These are phyloP conservation scores for Noctilio leporinus DNA, from an alignment of 2,113 vertebrate genomes.

Conservation along the genomic window DNA sequence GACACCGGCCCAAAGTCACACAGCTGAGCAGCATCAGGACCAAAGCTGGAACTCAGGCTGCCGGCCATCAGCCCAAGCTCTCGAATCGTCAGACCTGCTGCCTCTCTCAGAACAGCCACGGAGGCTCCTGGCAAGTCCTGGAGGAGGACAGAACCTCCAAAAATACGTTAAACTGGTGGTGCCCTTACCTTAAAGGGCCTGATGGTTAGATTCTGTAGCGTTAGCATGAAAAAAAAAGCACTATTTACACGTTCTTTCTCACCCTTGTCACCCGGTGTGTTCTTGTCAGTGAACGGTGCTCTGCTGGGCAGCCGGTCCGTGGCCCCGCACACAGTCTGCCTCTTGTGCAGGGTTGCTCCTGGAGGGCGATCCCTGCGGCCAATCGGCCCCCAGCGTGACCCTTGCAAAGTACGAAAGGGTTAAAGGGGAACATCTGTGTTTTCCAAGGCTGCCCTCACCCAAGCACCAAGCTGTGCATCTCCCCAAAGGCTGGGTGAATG, in stretches of 20 bases:
- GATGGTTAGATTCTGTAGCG: slow-evolving; percentile 46
- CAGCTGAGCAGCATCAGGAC: not conserved
- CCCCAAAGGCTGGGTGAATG: slow-evolving; percentile 24
- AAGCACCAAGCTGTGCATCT: not conserved
- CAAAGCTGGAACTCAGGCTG: not conserved
- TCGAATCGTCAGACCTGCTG: not conserved
- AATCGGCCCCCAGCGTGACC: not conserved
- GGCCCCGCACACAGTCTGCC: slow-evolving; percentile 15
- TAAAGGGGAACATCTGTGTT: slow-evolving; percentile 48
- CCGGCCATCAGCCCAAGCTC: not conserved
- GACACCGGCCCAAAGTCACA: not conserved
- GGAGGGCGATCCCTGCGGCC: slow-evolving; percentile 40
- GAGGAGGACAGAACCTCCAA: not conserved
- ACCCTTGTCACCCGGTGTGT: slow-evolving; percentile 52
- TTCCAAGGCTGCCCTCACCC: not conserved
- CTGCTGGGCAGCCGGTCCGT: slow-evolving; percentile 47
- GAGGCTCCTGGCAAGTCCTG: not conserved
- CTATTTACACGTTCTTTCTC: slow-evolving; percentile 63
- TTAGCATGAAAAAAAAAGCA: slow-evolving; percentile 55
- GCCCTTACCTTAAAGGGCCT: slow-evolving; percentile 48
- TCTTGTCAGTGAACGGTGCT: slow-evolving; percentile 60
- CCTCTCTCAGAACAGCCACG: not conserved
- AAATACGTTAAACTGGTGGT: not conserved
- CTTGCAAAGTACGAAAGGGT: slow-evolving; percentile 18
- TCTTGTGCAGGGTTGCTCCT: slow-evolving; percentile 34